Conservation (phyloP, 1,140 invertebrate genomes). For the Drosophila lini region DNA sequence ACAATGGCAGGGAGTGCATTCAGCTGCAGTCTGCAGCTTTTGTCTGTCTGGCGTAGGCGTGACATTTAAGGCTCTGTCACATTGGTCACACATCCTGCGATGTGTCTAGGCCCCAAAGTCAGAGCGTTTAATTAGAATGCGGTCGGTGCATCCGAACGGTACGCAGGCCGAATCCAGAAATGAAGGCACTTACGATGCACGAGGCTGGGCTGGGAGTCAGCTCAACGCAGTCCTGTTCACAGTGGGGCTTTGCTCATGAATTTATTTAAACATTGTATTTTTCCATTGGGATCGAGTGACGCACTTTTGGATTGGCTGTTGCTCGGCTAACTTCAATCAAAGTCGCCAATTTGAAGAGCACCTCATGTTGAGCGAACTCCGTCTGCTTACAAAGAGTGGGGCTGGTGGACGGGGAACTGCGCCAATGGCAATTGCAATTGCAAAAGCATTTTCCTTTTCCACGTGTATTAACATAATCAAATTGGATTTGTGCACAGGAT, state of each 20-base stretch:
- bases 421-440: slow-evolving; percentile 81
- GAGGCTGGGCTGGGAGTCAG: background rate
- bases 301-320: slow-evolving; percentile 16
- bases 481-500: slow-evolving; percentile 83
- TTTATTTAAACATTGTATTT: slow-evolving; percentile 32
- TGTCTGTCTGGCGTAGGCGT: slow-evolving; percentile 53
- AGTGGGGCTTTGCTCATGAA: slow-evolving; percentile 18
- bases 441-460: slow-evolving; percentile 82
- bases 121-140: slow-evolving; percentile 77
- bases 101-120: slow-evolving; percentile 54
- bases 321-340: slow-evolving; percentile 60
- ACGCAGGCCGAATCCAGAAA: slow-evolving; percentile 3
- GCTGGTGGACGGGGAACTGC: slow-evolving; percentile 12
- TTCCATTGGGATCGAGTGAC: slow-evolving; percentile 12
- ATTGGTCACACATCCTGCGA: slow-evolving; percentile 48
- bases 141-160: slow-evolving; percentile 32
- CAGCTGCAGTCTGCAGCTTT: slow-evolving; percentile 30
- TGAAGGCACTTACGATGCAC: background rate
- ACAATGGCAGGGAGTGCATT: slow-evolving; percentile 40
- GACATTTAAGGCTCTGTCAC: slow-evolving; percentile 78
- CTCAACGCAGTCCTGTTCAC: background rate
- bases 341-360: slow-evolving; percentile 60
- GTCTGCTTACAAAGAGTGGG: slow-evolving; percentile 33
- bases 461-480: slow-evolving; percentile 84
- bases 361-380: slow-evolving; percentile 42